These are phyloP conservation scores for Karalla daura DNA, from an alignment of 2,797 vertebrate species.

Conservation along the genomic window DNA sequence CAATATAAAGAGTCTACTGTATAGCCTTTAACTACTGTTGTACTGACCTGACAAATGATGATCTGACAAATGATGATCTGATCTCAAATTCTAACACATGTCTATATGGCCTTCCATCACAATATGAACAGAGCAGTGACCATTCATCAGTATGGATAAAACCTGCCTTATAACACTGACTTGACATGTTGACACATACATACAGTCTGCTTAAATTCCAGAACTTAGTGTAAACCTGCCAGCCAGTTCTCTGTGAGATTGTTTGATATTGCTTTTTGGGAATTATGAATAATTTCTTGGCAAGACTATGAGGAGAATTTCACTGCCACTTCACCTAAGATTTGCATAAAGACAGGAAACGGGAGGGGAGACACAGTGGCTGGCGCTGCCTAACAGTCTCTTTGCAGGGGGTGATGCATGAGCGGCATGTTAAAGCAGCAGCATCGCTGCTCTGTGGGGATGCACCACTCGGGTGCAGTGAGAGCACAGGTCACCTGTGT, in stretches of 20 bases:
- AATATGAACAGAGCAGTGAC: no score
- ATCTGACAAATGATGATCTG: neutral
- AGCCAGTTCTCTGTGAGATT: neutral
- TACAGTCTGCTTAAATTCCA: neutral
- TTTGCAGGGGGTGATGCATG: neutral
- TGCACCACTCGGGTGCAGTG: neutral
- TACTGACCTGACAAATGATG: neutral
- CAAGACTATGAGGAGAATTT: constrained; percentile 2
- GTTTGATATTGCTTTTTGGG: neutral
- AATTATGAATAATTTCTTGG: neutral
- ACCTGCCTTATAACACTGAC: neutral
- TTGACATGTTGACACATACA: neutral
- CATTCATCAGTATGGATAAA: neutral
- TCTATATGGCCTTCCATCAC: no score
- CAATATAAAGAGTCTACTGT: neutral
- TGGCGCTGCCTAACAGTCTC: neutral
- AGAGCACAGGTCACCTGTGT: neutral
- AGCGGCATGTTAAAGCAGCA: neutral
- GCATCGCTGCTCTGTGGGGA: neutral
- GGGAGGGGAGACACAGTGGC: neutral
- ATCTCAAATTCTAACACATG: no score
- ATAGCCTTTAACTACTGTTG: neutral
- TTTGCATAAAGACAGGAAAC: neutral
- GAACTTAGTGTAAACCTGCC: neutral
- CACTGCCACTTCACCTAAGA: constrained; percentile 1